Evolutionary conservation across 35 echinoderm and acorn worm genomes (phyloP).

Genomic region (Apostichopus parvimensis): DNA sequence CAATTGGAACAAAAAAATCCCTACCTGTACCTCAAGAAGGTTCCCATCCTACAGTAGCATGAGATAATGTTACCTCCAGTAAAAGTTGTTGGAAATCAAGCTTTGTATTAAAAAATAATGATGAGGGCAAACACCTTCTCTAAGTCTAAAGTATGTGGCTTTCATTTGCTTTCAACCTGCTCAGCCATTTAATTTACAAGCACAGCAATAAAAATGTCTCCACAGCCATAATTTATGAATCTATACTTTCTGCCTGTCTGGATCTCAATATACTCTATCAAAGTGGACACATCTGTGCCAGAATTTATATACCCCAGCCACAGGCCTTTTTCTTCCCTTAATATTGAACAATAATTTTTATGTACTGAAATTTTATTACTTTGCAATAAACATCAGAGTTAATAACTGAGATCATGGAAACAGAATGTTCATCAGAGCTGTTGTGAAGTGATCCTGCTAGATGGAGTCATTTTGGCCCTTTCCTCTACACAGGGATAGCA

Average conservation of each 20-base stretch:
- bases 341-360: background rate
- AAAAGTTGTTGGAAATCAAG: too few relatives aligned
- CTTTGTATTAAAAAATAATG: too few relatives aligned
- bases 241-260: background rate
- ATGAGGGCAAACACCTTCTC: too few relatives aligned
- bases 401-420: background rate
- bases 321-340: background rate
- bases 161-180: background rate
- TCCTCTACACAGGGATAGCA: too few relatives aligned
- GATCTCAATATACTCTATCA: background rate
- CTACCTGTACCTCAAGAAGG: too few relatives aligned
- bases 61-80: too few relatives aligned
- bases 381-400: background rate
- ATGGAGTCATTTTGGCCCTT: too few relatives aligned
- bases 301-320: background rate
- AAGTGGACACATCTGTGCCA: background rate
- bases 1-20: too few relatives aligned
- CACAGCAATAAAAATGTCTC: background rate
- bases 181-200: slow-evolving; percentile 10
- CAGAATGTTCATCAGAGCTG: too few relatives aligned
- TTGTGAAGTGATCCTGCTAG: too few relatives aligned
- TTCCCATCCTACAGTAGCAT: too few relatives aligned
- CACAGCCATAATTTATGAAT: background rate
- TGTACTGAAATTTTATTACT: background rate
- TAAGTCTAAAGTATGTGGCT: too few relatives aligned